A percentile compares a stretch with the other conserved stretches of the same genome.
phyloP scores from a whole-genome alignment of 1,140 invertebrate genomes.

The Lethocerus indicus region DNA sequence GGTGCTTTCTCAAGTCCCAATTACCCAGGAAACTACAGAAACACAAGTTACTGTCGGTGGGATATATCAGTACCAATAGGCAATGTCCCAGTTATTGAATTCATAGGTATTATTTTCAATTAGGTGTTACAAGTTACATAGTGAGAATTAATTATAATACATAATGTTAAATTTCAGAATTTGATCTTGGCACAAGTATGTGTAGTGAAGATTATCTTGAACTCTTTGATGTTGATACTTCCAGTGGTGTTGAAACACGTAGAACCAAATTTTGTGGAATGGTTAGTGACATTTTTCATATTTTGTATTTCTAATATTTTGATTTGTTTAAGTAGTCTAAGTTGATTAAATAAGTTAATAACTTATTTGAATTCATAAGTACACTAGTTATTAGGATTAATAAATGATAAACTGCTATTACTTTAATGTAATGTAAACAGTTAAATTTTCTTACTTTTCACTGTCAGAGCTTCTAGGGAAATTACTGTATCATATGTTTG shows the following conservation, averaged over 20 bases:
- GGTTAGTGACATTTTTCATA: background rate
- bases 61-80: background rate
- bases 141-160: background rate
- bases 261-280: background rate
- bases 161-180: background rate
- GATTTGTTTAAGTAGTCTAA: too few species aligned
- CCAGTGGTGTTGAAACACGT: background rate
- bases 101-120: background rate
- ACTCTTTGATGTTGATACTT: background rate
- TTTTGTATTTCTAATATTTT: background rate
- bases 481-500: too few species aligned
- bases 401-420: too few species aligned
- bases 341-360: too few species aligned
- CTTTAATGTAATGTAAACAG: too few species aligned
- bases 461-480: too few species aligned
- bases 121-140: background rate
- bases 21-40: slow-evolving; percentile 2
- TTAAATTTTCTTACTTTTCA: too few species aligned
- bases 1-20: background rate
- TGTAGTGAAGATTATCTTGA: background rate
- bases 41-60: background rate
- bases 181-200: background rate
- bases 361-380: too few species aligned
- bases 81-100: background rate
- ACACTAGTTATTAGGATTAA: too few species aligned